These are phyloP conservation scores for Noturus placidus DNA, from an alignment of 2,113 vertebrate genomes.

Conservation along the genomic window DNA sequence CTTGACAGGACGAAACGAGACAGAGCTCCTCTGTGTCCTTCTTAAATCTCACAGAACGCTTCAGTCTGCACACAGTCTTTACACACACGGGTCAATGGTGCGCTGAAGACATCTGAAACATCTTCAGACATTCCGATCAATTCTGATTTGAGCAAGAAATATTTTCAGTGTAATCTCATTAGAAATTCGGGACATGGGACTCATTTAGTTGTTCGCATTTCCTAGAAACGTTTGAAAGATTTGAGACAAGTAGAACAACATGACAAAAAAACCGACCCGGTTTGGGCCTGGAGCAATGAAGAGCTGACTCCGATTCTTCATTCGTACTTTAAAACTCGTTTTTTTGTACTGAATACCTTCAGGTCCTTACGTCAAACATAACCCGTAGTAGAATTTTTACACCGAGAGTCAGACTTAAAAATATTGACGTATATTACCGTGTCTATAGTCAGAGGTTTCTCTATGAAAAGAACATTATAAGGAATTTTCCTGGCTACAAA, in stretches of 20 bases:
- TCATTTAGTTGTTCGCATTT: neutral
- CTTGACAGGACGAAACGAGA: constrained; percentile 17
- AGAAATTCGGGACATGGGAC: neutral
- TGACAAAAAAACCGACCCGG: neutral
- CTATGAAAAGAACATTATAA: no score
- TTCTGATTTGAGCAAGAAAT: neutral
- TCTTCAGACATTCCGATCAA: neutral
- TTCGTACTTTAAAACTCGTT: neutral
- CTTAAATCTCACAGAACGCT: neutral
- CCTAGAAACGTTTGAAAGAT: neutral
- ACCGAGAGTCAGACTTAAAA: neutral
- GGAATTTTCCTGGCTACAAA: no score
- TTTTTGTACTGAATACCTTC: neutral
- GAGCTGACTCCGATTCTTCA: no score
- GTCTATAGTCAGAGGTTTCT: neutral
- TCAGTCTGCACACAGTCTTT: constrained; percentile 13
- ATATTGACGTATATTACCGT: neutral
- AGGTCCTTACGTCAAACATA: neutral
- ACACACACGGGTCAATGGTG: neutral
- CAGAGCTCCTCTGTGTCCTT: constrained; percentile 15
- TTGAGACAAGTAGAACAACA: neutral
- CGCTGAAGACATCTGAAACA: neutral
- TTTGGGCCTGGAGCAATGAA: no score
- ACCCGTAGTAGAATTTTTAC: neutral
- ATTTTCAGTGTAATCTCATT: neutral